Percentiles rank a stretch among this genome's conserved stretches.
phyloP scores from a whole-genome alignment of 2,888 invertebrate species.

The Drosophila parthenogenetica region DNA sequence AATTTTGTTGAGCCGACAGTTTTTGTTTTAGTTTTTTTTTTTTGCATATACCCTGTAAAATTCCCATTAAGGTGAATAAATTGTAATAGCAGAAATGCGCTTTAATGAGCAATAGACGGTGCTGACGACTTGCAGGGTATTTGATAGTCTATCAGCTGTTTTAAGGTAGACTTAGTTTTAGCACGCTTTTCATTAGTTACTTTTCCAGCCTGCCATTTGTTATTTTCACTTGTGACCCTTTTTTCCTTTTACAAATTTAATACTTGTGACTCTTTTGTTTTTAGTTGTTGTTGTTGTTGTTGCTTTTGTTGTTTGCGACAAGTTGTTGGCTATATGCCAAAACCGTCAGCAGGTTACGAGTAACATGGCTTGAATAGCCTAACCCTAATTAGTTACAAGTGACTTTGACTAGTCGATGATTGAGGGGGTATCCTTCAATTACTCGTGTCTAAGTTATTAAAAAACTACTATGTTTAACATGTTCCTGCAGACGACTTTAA shows the following conservation, averaged over 20 bases:
- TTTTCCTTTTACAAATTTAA: slow-evolving; percentile 30
- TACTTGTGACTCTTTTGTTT: slow-evolving; percentile 23
- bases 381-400: slow-evolving; percentile 34
- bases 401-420: slow-evolving; percentile 1
- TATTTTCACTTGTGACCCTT: slow-evolving; percentile 41
- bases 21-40: slow-evolving; percentile 27
- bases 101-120: neutral
- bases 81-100: neutral
- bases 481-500: too few species aligned
- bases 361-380: slow-evolving; percentile 18
- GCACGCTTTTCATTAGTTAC: slow-evolving; percentile 61
- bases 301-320: slow-evolving; percentile 35
- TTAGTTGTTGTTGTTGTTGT: slow-evolving; percentile 14
- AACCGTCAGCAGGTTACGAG: slow-evolving; percentile 12
- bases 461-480: too few species aligned
- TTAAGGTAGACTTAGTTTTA: slow-evolving; percentile 7
- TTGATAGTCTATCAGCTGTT: neutral
- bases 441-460: neutral
- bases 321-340: slow-evolving; percentile 42
- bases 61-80: neutral
- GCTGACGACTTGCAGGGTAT: neutral
- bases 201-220: slow-evolving; percentile 44
- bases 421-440: slow-evolving; percentile 16
- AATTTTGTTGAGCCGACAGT: slow-evolving; percentile 27
- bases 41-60: slow-evolving; percentile 14